phyloP scores from a whole-genome alignment of 2,888 invertebrate species.

The Branchipolynoe longqiensis region DNA sequence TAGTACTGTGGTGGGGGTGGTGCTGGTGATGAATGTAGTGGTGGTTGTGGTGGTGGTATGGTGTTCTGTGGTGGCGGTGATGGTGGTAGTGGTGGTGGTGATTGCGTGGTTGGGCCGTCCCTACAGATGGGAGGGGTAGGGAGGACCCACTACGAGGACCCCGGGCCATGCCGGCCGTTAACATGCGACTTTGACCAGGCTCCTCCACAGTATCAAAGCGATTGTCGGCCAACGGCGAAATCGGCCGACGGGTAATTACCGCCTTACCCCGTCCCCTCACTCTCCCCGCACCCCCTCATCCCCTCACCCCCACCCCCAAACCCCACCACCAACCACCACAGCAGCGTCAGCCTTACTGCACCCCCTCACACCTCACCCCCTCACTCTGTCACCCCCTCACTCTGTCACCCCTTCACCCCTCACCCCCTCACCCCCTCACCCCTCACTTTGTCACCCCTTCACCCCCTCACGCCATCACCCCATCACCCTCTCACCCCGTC shows the following conservation, averaged over 20 bases:
- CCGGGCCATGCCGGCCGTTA: slow-evolving; percentile 2
- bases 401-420: background rate
- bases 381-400: background rate
- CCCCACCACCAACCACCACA: background rate
- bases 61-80: background rate
- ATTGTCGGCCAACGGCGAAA: slow-evolving; percentile 26
- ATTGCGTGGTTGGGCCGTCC: background rate
- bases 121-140: background rate
- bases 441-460: no score
- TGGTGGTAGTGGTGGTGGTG: background rate
- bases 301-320: background rate
- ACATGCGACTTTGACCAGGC: background rate
- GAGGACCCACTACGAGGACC: background rate
- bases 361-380: slow-evolving; percentile 4
- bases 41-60: no score
- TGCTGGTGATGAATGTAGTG: no score
- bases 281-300: background rate
- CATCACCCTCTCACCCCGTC: background rate
- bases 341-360: background rate
- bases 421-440: background rate
- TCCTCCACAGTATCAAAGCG: slow-evolving; percentile 1
- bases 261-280: background rate
- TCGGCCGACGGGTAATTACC: slow-evolving; percentile 13
- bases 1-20: no score
- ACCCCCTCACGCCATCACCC: background rate